Conservation (phyloP, 2,797 vertebrate species). For the Cuniculus paca region DNA sequence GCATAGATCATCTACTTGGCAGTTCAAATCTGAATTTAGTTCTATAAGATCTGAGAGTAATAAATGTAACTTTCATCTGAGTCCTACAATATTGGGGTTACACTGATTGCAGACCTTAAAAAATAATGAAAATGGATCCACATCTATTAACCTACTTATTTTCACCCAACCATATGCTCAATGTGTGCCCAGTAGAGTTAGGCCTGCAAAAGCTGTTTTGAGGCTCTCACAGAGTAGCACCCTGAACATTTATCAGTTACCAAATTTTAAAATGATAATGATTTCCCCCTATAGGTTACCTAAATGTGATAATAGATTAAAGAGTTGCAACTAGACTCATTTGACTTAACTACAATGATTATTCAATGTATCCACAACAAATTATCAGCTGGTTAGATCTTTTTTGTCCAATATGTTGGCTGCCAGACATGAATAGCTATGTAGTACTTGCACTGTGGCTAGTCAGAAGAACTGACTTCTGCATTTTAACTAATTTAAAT, state of each 20-base stretch:
- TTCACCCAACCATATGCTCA: neutral
- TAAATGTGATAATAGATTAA: neutral
- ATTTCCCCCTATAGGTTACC: neutral
- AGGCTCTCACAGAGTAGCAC: neutral
- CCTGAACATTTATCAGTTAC: neutral
- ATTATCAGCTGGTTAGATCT: neutral
- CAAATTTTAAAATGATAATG: neutral
- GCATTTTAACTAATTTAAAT: neutral
- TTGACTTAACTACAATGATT: neutral
- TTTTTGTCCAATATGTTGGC: neutral
- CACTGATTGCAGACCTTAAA: neutral
- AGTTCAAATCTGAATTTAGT: neutral
- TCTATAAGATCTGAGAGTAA: neutral
- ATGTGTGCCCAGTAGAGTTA: neutral
- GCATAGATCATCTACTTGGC: neutral
- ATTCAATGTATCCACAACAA: neutral
- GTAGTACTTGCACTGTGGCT: neutral
- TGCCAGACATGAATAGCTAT: neutral
- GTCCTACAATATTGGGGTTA: neutral
- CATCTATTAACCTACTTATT: neutral
- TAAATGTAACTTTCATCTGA: neutral
- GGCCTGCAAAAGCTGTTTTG: neutral
- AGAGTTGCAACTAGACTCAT: neutral
- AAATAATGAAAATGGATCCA: neutral
- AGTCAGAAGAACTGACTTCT: neutral